These are phyloP conservation scores for Cinara cedri DNA, from an alignment of 2,888 invertebrate species.

Conservation along the genomic window DNA sequence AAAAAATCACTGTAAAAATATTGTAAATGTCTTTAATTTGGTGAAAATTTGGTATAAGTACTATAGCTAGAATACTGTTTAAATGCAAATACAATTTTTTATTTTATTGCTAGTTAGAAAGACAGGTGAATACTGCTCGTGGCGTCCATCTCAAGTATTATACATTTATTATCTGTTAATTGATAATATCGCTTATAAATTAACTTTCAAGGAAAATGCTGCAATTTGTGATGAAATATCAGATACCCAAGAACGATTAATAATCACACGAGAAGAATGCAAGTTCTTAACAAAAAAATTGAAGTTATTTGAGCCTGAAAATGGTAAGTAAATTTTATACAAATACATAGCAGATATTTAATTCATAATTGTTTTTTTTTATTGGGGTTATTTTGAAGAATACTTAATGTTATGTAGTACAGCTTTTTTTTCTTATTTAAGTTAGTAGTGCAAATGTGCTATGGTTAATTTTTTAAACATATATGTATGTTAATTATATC, in stretches of 20 bases:
- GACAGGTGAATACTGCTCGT: no score
- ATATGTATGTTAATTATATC: no score
- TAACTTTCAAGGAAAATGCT: constrained; percentile 74
- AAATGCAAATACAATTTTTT: background rate
- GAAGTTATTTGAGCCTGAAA: constrained; percentile 70
- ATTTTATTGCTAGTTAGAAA: background rate
- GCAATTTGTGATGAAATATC: constrained; percentile 88
- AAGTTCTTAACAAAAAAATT: constrained; percentile 79
- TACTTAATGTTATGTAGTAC: no score
- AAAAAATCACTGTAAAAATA: background rate
- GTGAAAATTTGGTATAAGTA: background rate
- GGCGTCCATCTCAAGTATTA: background rate
- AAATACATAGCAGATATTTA: background rate
- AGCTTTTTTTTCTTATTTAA: no score
- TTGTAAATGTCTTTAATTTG: background rate
- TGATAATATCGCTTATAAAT: constrained; percentile 57
- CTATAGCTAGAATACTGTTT: background rate
- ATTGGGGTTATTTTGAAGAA: background rate
- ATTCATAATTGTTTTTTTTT: no score
- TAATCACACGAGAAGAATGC: constrained; percentile 81
- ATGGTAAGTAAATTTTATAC: constrained; percentile 15
- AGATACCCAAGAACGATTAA: constrained; percentile 80
- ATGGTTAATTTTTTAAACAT: no score
- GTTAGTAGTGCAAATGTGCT: no score
- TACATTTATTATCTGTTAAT: constrained; percentile 7